Percentiles rank a stretch among this genome's conserved stretches.
Evolutionary conservation across 2,888 invertebrate genomes (phyloP).

Genomic region (Lasioglossum leucozonium): DNA sequence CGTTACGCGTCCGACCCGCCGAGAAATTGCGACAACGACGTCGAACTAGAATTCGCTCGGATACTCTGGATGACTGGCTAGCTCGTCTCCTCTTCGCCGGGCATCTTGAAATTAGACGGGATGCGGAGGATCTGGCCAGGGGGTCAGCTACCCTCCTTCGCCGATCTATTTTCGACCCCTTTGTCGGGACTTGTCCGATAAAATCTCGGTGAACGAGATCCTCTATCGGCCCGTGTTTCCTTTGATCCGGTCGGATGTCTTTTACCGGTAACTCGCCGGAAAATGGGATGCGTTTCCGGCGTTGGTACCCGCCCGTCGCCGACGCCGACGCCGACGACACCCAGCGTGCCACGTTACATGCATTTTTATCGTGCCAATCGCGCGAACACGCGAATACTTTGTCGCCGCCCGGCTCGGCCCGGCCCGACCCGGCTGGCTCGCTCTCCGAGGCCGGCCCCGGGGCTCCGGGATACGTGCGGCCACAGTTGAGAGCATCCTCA

Average conservation of each 20-base stretch:
- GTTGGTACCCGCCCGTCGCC: neutral
- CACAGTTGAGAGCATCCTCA: constrained; percentile 72
- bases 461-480: constrained; percentile 50
- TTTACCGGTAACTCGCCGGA: constrained; percentile 31
- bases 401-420: constrained; percentile 13
- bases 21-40: constrained; percentile 2
- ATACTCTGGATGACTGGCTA: neutral
- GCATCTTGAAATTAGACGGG: constrained; percentile 18
- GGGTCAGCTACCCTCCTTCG: neutral
- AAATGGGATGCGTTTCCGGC: constrained; percentile 40
- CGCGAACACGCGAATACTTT: constrained; percentile 31
- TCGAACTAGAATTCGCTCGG: neutral
- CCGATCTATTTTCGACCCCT: constrained; percentile 42
- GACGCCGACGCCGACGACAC: neutral
- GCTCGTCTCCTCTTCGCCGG: neutral
- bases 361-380: constrained; percentile 41
- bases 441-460: constrained; percentile 33
- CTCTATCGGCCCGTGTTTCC: constrained; percentile 45
- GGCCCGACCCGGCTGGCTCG: too few species aligned
- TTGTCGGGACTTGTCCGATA: constrained; percentile 38
- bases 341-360: constrained; percentile 3
- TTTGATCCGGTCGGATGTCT: constrained; percentile 49
- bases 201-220: constrained; percentile 49
- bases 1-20: neutral
- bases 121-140: neutral